Evolutionary conservation across 2,797 vertebrate species (phyloP), one percentile per base, ranked within the genome.

Genomic region (Podargus strigoides): DNA sequence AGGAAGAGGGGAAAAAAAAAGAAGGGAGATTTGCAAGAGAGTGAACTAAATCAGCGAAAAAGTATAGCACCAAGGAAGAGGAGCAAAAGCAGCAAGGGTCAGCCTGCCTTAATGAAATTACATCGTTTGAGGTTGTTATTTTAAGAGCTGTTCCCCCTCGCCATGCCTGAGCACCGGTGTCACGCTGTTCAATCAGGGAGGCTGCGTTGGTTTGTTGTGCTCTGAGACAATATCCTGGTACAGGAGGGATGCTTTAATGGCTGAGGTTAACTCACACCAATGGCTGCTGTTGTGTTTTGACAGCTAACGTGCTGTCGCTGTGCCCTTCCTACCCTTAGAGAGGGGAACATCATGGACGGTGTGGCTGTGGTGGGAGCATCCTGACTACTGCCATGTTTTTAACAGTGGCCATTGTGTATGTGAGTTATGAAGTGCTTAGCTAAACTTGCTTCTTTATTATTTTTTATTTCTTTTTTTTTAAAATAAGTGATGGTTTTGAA

Each of bases 31-130:
- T 92, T 87, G 23, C 69, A 37, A 58, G 73, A 37, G 44, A 82
- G 50, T 53, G 74, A 94, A 64, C 74, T 89, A 69, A 92, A 88
- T 95, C 66, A 66, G 41, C 46, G 26, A 60, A 78, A 63, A 87
- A 73, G 23, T 41, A 69, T 72, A 28, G 34, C 49, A 9, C 0
- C 12, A 56, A 87, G 42, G 37, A 95, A 87, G 70, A 49, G 0
- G 14, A 93, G 44, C 62, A 59, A 85, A 55, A 90, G 55, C 59
- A 83, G 67, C n/a, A 42, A 94, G 80, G 95, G 92, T 95, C 96
- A 93, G 63, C 69, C 78, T 93, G 27, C 63, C 76, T 77, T 95
- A 92, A 97, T 94, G 90, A 94, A 95, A 92, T 95, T 70, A 81
- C 75, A 55, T 23, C 0, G 1, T 92, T 75, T 69, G 79, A 85